Percentiles rank a stretch among this genome's conserved stretches.
Evolutionary conservation across 2,797 vertebrate genomes (phyloP).

Genomic region (Garrulus glandarius): DNA sequence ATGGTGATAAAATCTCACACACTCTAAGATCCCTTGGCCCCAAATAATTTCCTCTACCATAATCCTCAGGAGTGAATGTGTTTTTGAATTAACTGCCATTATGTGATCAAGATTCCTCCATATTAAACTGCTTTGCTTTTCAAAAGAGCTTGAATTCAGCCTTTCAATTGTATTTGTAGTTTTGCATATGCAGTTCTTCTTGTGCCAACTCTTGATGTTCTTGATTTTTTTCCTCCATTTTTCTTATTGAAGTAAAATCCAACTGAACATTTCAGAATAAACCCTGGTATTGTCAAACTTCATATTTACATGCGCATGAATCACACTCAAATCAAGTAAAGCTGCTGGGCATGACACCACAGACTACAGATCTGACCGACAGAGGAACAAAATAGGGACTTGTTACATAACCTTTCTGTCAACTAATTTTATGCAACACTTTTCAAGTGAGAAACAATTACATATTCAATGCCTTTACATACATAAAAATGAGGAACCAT

Average conservation of each 20-base stretch:
- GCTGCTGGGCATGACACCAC: neutral
- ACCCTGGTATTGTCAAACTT: neutral
- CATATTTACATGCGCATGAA: neutral
- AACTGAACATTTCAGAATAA: neutral
- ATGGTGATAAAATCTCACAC: conserved; percentile 4
- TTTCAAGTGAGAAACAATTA: neutral
- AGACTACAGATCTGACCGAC: neutral
- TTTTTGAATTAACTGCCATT: neutral
- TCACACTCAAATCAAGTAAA: neutral
- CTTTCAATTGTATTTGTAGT: neutral
- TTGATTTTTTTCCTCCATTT: neutral
- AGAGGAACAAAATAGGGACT: neutral
- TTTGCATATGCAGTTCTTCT: neutral
- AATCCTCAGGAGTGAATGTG: neutral
- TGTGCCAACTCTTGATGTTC: neutral
- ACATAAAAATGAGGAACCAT: neutral
- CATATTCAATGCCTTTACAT: neutral
- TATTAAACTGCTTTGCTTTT: neutral
- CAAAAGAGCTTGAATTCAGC: neutral
- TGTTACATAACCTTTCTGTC: neutral
- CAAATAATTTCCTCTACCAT: neutral
- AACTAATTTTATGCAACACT: neutral
- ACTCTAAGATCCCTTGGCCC: neutral
- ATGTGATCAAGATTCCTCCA: neutral
- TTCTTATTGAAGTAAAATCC: neutral